Conservation (phyloP, 2,888 invertebrate genomes). For the Dysmachus trigonus region DNA sequence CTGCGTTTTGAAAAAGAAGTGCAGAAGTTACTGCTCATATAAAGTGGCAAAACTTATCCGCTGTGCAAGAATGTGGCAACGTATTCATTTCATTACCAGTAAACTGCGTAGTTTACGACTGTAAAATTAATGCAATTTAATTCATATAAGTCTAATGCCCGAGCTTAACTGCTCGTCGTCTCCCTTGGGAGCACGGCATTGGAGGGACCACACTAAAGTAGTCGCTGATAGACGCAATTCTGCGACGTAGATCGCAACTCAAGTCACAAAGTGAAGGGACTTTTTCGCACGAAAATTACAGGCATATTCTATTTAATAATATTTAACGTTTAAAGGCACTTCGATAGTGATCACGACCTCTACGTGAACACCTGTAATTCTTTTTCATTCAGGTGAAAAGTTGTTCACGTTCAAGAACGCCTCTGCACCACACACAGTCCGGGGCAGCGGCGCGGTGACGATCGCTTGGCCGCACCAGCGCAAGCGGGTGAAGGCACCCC, state of each 20-base stretch:
- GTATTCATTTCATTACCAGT: background rate
- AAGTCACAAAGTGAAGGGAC: background rate
- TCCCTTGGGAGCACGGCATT: background rate
- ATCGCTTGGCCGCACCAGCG: background rate
- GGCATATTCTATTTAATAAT: background rate
- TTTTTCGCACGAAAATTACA: background rate
- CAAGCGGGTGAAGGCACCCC: background rate
- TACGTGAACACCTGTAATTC: background rate
- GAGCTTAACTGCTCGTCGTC: background rate
- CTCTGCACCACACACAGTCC: too few species aligned
- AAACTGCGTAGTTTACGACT: background rate
- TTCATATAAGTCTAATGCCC: background rate
- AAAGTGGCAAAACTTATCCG: background rate
- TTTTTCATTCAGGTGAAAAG: background rate
- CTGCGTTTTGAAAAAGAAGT: background rate
- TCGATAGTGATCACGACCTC: background rate
- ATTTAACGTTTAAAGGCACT: background rate
- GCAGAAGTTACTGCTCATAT: background rate
- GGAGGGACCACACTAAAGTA: background rate
- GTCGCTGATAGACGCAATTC: background rate
- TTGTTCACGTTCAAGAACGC: conserved; percentile 9
- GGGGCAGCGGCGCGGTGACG: background rate
- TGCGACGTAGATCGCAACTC: background rate
- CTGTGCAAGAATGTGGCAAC: background rate
- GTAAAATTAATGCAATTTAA: background rate